Base-by-base conservation (phyloP, 2,797 vertebrate species). In the Melanotaenia pygmaea region DNA sequence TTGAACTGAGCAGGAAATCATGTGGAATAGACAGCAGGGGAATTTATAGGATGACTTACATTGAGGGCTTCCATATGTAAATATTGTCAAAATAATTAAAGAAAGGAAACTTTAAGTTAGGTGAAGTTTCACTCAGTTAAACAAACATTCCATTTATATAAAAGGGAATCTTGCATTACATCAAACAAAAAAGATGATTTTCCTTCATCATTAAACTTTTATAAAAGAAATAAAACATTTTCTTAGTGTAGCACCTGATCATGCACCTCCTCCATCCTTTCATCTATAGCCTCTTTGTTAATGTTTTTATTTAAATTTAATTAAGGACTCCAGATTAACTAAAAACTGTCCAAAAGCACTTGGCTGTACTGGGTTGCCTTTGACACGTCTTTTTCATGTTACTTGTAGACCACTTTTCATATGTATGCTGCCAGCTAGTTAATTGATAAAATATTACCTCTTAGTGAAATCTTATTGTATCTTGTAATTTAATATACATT, bases 11-110 rank as follows among this genome's bases (percentile, higher is more conserved):
- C 72, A 61, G 72, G 40, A 65, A 61, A 47, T 68, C 22, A 34
- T 28, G 50, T 72, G 34, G n/a, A 66, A 53, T 13, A 38, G 30
- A 66, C 12, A 57, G 24, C 53, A 26, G 16, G 59, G 45, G 60
- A 59, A 68, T 81, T 74, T 60, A 77, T 60, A n/a, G 57, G 79
- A 67, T 61, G 60, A 82, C 14, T 72, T 68, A 59, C 65, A 70
- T 43, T 72, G 79, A 85, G 83, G 61, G 73, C 83, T 83, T 86
- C 80, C 84, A 82, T 77, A 10, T 90, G 79, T 90, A 87, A 79
- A 88, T 82, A 79, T 10, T 67, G 53, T 64, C 35, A 67, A 60
- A 67, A 63, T 74, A 72, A 75, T 24, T 13, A 11, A 68, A 68
- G 30, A 26, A 62, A 67, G 59, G 7, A 38, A 45, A 59, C 35